Evolutionary conservation across 2,113 vertebrate genomes (phyloP), one percentile per base, ranked within the genome.

Genomic region (Phylloscopus whistleri): DNA sequence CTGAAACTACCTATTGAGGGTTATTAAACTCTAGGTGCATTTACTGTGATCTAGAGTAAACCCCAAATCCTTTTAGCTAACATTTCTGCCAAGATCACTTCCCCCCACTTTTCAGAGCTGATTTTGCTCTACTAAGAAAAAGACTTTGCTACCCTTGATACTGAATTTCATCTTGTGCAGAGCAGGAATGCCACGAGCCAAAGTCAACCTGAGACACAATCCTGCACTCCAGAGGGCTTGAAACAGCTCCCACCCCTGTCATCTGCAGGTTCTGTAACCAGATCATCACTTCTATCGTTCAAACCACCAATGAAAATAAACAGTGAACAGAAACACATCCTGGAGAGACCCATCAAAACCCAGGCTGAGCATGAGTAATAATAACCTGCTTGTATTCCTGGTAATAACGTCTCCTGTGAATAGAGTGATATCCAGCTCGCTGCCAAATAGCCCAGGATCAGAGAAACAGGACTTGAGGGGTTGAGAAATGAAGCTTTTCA

Each of bases 331-430:
- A 81, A 77, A 60, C 17, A 48, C 93, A 94, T 92, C 83, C 92
- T 94, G 80, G 89, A 96, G 91, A 94, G 91, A 90, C 78, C 78
- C 87, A 91, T 86, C 91, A 86, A 87, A 96, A 77, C 39, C 43
- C 86, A 92, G 86, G 59, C 95, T 78, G 60, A 91, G 80, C 68
- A 63, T 14, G 35, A 90, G 79, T 33, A 90, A 94, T 89, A 94
- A 95, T 39, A 95, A 94, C 94, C 87, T 70, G 67, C 90, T 83
- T 89, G 93, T 89, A 70, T 83, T 87, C 49, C 91, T 91, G 55
- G 81, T 90, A 94, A 94, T 78, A 89, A 44, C 0, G 2, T 93
- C 94, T 96, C 93, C 84, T 53, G 91, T 85, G 94, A 85, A 22
- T 69, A 69, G 82, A 73, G 33, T 55, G 72, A 89, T 91, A 91